Evolutionary conservation across 2,797 vertebrate genomes (phyloP).

Genomic region (Selene dorsalis): DNA sequence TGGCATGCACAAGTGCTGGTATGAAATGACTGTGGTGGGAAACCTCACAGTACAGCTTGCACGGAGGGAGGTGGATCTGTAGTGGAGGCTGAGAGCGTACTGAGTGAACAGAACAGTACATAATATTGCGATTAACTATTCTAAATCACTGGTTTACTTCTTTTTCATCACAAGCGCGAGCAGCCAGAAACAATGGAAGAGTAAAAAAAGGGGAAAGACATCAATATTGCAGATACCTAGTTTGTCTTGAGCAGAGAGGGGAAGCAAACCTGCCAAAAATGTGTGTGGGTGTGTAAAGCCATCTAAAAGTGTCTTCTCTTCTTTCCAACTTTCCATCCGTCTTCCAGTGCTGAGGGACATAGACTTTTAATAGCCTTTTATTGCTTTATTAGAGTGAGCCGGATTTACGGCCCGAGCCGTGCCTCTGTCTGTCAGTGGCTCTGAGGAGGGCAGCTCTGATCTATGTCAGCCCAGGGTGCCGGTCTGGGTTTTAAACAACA

Average conservation of each 20-base stretch:
- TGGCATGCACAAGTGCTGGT: neutral
- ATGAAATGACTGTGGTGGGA: slow-evolving; percentile 11
- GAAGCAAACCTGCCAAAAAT: slow-evolving; percentile 39
- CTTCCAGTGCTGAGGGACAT: slow-evolving; percentile 66
- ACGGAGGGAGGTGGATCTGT: slow-evolving; percentile 22
- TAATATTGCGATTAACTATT: slow-evolving; percentile 25
- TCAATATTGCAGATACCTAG: slow-evolving; percentile 52
- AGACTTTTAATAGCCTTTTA: slow-evolving; percentile 80
- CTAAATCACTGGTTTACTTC: slow-evolving; percentile 46
- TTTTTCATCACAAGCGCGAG: slow-evolving; percentile 35
- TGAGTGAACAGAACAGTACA: slow-evolving; percentile 33
- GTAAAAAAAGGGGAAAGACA: slow-evolving; percentile 44
- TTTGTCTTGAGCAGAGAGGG: slow-evolving; percentile 38
- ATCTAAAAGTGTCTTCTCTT: slow-evolving; percentile 64
- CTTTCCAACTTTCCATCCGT: slow-evolving; percentile 72
- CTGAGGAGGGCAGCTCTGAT: slow-evolving; percentile 62
- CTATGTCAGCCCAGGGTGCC: slow-evolving; percentile 49
- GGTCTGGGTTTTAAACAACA: slow-evolving; percentile 65
- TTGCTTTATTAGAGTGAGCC: slow-evolving; percentile 77
- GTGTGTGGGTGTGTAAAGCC: slow-evolving; percentile 53
- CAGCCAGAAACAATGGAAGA: slow-evolving; percentile 46
- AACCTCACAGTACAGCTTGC: neutral
- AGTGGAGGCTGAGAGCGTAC: slow-evolving; percentile 23
- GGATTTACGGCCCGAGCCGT: slow-evolving; percentile 71
- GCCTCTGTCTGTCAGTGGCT: slow-evolving; percentile 65